A percentile compares a stretch with the other conserved stretches of the same genome.
phyloP scores from a whole-genome alignment of 2,797 vertebrate species.

The Platalea minor region DNA sequence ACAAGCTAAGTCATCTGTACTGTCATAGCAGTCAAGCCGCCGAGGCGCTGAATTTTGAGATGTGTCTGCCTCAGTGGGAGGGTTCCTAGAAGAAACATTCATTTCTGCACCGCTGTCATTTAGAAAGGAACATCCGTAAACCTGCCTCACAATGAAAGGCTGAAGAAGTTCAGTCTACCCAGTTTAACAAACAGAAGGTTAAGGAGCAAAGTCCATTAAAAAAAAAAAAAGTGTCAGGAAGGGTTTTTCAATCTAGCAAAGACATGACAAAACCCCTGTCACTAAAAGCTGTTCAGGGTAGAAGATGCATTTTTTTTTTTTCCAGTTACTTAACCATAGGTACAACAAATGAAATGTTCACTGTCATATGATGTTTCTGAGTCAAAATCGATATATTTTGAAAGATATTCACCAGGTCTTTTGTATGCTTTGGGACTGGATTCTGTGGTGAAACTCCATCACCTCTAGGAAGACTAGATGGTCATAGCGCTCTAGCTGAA shows the following conservation, averaged over 20 bases:
- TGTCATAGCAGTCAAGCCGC: slow-evolving; percentile 55
- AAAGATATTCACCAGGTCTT: neutral
- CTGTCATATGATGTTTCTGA: neutral
- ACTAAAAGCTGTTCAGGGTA: neutral
- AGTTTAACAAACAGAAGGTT: neutral
- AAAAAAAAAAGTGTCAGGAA: neutral
- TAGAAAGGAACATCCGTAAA: neutral
- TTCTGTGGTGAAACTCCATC: neutral
- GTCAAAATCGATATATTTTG: neutral
- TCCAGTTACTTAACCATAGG: neutral
- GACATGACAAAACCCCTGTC: neutral
- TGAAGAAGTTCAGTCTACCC: neutral
- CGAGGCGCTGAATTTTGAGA: slow-evolving; percentile 42
- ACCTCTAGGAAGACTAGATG: neutral
- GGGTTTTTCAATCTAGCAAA: neutral
- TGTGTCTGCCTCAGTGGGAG: slow-evolving; percentile 54
- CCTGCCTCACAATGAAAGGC: neutral
- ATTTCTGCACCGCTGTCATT: neutral
- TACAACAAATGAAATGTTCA: neutral
- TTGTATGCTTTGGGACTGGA: neutral
- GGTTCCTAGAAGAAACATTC: slow-evolving; percentile 43
- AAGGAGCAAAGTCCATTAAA: neutral
- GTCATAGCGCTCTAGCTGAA: neutral
- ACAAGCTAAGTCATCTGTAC: slow-evolving; percentile 66
- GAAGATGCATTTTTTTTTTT: neutral